Percentiles rank a stretch among this genome's conserved stretches.
Conservation (phyloP, 2,113 vertebrate species). For the Mandrillus leucophaeus region DNA sequence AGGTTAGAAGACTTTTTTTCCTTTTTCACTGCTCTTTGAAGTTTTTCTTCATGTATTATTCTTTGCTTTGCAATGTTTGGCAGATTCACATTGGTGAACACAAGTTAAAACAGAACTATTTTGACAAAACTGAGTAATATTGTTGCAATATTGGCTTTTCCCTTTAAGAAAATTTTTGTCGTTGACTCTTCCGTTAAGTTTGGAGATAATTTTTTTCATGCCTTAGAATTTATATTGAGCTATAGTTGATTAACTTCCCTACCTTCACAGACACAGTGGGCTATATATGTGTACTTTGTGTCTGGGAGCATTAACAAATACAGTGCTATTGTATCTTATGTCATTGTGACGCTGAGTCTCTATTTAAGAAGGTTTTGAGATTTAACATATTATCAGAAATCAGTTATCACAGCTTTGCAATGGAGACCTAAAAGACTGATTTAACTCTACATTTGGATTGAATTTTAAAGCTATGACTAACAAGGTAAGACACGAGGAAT, state of each 20-base stretch:
- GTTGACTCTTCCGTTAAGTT: background rate
- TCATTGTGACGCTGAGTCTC: background rate
- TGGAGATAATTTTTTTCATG: background rate
- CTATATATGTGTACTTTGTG: background rate
- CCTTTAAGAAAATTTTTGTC: background rate
- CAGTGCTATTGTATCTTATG: background rate
- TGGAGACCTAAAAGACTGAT: background rate
- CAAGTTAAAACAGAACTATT: background rate
- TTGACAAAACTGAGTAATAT: background rate
- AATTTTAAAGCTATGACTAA: background rate
- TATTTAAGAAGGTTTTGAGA: background rate
- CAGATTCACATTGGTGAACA: background rate
- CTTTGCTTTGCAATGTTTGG: background rate
- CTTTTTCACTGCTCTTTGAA: slow-evolving; percentile 27
- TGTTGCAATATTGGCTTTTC: slow-evolving; percentile 6
- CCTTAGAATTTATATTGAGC: background rate
- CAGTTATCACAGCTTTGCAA: background rate
- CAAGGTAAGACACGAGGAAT: background rate
- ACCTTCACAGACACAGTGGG: background rate
- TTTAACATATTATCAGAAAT: background rate
- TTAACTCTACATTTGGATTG: background rate
- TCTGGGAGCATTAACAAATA: background rate
- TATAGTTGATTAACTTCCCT: background rate
- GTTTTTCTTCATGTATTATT: background rate
- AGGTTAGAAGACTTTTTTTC: background rate